Evolutionary conservation across 2,113 vertebrate genomes (phyloP), one percentile per base, ranked within the genome.

Genomic region (Vimba vimba): DNA sequence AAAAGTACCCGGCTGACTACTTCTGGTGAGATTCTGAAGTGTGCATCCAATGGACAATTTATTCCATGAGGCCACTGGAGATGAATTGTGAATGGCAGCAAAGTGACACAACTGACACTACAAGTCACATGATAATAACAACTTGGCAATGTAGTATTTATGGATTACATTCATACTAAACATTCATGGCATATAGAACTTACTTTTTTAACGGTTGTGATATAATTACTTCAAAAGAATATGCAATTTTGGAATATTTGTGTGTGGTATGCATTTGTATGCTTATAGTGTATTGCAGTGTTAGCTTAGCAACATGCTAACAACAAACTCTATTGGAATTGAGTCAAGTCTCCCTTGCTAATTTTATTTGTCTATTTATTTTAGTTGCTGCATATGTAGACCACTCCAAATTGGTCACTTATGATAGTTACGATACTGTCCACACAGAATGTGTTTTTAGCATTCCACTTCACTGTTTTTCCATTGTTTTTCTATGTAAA

Each of bases 271-370:
- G 64, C 33, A 68, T 68, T 9, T 62, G 9, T 33, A 68, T 33
- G 15, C 11, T 8, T 19, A 36, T 39, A 39, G 19, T 36, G 8
- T 9, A 71, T 21, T 71, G 9, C 1, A 39, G 0, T 23, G 68
- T 71, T 39, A 71, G 68, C 33, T 39, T 71, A 69, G 66, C 66
- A 39, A 69, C 66, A 69, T 69, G 66, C 66, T 23, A 39, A 69
- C 66, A 39, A 4, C 66, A 39, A 69, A 39, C 66, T 13, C 13
- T 11, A 36, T 23, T 23, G 4, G 68, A 71, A 43, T 71, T 23
- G 43, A 43, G 21, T 23, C 19, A 57, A 57, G 55, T 55, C 52
- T 19, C 17, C 0, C 39, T 9, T 39, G 33, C 19, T 23, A 71
- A 39, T 39, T 71, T 21, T 71, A 39, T 39, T 1, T 33, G 3